Evolutionary conservation across 2,888 invertebrate genomes (phyloP).

Genomic region (Drosophila mettleri): DNA sequence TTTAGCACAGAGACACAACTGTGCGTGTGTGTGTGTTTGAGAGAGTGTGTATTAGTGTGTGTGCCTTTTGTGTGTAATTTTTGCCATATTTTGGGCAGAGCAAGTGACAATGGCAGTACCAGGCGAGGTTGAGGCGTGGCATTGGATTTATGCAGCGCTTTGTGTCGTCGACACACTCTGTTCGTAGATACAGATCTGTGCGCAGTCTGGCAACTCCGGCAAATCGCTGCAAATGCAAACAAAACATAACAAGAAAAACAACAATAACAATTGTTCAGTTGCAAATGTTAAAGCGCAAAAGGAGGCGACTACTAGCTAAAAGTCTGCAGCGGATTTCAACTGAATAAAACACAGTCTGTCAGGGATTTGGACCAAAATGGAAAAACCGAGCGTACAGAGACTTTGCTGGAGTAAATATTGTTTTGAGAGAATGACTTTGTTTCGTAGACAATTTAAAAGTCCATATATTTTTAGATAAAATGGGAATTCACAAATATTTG

Average conservation of each 20-base stretch:
- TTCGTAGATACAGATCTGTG: constrained; percentile 21
- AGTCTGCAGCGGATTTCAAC: constrained; percentile 11
- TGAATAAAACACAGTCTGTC: neutral
- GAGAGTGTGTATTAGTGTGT: constrained; percentile 11
- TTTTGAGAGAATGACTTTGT: neutral
- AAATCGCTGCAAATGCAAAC: constrained; percentile 25
- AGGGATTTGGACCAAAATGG: constrained; percentile 1
- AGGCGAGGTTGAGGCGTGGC: constrained; percentile 18
- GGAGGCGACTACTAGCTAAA: constrained; percentile 15
- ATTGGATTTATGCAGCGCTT: constrained; percentile 51
- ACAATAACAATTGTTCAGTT: constrained; percentile 7
- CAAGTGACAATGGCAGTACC: constrained; percentile 55
- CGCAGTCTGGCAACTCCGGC: constrained; percentile 9
- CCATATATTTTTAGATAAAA: neutral
- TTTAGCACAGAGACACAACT: constrained; percentile 35
- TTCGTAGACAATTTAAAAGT: neutral
- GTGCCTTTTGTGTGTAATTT: constrained; percentile 23
- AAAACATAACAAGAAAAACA: constrained; percentile 11
- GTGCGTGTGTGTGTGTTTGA: constrained; percentile 25
- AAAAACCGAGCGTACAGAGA: neutral
- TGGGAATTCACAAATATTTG: no score
- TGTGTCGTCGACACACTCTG: constrained; percentile 46
- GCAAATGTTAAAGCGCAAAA: constrained; percentile 9
- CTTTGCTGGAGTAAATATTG: neutral
- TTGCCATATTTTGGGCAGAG: constrained; percentile 34